phyloP scores from a whole-genome alignment of 2,113 vertebrate genomes.

The Brienomyrus longianalis region DNA sequence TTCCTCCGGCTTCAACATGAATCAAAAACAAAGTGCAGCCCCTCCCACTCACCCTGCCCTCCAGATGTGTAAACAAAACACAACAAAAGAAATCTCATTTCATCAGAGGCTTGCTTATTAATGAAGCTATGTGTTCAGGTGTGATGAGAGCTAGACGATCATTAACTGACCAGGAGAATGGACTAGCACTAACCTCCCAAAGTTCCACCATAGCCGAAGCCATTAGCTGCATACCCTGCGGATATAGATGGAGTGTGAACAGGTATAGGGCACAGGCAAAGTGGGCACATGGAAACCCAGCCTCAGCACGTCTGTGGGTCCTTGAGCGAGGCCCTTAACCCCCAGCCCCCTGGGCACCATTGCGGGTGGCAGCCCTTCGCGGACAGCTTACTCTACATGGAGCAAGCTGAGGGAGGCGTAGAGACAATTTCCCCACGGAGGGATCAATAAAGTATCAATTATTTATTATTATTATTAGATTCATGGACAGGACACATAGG shows the following conservation, averaged over 20 bases:
- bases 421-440: too few relatives aligned
- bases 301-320: too few relatives aligned
- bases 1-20: neutral
- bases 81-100: neutral
- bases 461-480: too few relatives aligned
- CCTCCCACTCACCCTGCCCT: neutral
- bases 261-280: neutral
- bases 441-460: too few relatives aligned
- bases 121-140: neutral
- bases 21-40: neutral
- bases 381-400: too few relatives aligned
- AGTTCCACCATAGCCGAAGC: neutral
- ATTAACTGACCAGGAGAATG: neutral
- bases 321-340: too few relatives aligned
- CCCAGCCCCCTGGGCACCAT: too few relatives aligned
- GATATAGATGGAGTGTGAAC: neutral
- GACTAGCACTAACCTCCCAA: neutral
- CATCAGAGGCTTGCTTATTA: neutral
- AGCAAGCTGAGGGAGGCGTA: too few relatives aligned
- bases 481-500: neutral
- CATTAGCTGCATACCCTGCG: slow-evolving; percentile 6
- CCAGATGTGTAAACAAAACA: neutral
- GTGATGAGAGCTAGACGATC: neutral
- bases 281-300: neutral
- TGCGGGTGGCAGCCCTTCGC: too few relatives aligned